Conservation (phyloP, 2,797 vertebrate genomes). For the Bryconaethiops microstoma region DNA sequence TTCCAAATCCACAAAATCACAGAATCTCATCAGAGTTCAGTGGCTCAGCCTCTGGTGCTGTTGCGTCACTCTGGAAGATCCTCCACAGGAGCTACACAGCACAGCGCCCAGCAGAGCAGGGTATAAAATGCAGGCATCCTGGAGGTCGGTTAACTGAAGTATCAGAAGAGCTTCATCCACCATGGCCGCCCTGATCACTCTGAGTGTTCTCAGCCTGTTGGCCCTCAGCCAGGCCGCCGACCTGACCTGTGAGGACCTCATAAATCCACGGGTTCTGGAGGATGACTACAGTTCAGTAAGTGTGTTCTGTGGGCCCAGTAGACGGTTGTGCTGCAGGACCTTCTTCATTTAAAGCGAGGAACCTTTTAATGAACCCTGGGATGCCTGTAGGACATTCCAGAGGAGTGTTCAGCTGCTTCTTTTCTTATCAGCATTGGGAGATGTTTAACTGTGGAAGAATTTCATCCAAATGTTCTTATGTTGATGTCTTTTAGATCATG, state of each 20-base stretch:
- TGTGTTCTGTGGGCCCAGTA: neutral
- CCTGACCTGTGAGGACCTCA: slow-evolving; percentile 31
- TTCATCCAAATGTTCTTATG: neutral
- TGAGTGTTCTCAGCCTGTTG: slow-evolving; percentile 24
- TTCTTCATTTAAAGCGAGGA: neutral
- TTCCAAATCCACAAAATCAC: slow-evolving; percentile 1
- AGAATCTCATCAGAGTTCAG: neutral
- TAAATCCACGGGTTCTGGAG: slow-evolving; percentile 25
- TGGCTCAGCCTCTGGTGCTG: neutral
- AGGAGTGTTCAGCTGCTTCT: too few species aligned
- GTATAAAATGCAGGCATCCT: neutral
- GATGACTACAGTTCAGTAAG: slow-evolving; percentile 32
- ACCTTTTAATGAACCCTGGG: too few species aligned
- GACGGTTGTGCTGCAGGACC: neutral
- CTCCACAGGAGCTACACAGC: neutral
- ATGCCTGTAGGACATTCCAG: too few species aligned
- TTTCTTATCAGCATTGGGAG: neutral
- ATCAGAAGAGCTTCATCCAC: neutral
- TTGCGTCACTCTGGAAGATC: slow-evolving; percentile 34
- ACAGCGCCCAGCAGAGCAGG: too few species aligned
- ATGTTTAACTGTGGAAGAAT: neutral
- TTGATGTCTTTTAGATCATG: slow-evolving; percentile 25
- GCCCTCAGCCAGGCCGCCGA: slow-evolving; percentile 12
- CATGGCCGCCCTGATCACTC: slow-evolving; percentile 13
- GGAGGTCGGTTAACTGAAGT: neutral